These are phyloP conservation scores for Heliconius ethilla DNA, from an alignment of 2,888 invertebrate genomes.

Conservation along the genomic window DNA sequence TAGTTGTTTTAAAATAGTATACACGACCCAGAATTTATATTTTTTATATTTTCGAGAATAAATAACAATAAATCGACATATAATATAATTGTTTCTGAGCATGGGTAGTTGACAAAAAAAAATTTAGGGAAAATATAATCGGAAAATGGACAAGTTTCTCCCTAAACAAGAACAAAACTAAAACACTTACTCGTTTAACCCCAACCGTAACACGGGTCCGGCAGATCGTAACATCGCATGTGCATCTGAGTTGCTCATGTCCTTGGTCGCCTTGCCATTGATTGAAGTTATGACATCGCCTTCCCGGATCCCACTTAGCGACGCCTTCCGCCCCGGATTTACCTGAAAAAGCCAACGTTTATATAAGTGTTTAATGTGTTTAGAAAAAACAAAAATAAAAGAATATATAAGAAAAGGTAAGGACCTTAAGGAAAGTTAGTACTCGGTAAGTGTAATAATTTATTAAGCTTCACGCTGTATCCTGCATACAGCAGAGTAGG, in stretches of 20 bases:
- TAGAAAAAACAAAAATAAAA: background rate
- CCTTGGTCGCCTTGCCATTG: constrained; percentile 86
- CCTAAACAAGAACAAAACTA: background rate
- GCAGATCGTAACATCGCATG: constrained; percentile 88
- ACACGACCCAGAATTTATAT: background rate
- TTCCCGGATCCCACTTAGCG: constrained; percentile 88
- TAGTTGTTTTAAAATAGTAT: background rate
- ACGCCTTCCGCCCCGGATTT: constrained; percentile 93
- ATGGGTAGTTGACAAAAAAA: background rate
- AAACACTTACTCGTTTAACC: constrained; percentile 86
- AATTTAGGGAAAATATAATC: too few species aligned
- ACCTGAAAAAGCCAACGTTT: constrained; percentile 82
- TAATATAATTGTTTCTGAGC: too few species aligned
- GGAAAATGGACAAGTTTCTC: too few species aligned
- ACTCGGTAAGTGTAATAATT: too few species aligned
- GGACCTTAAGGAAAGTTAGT: too few species aligned
- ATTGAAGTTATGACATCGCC: constrained; percentile 91
- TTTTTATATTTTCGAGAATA: background rate
- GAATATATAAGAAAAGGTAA: too few species aligned
- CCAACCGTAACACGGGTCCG: constrained; percentile 85
- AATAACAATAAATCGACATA: background rate
- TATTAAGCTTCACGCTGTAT: too few species aligned
- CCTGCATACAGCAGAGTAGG: too few species aligned
- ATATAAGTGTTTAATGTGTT: background rate
- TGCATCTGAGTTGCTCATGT: constrained; percentile 86